These are phyloP conservation scores for Ophiodon elongatus DNA, from an alignment of 2,113 vertebrate genomes.

Conservation along the genomic window DNA sequence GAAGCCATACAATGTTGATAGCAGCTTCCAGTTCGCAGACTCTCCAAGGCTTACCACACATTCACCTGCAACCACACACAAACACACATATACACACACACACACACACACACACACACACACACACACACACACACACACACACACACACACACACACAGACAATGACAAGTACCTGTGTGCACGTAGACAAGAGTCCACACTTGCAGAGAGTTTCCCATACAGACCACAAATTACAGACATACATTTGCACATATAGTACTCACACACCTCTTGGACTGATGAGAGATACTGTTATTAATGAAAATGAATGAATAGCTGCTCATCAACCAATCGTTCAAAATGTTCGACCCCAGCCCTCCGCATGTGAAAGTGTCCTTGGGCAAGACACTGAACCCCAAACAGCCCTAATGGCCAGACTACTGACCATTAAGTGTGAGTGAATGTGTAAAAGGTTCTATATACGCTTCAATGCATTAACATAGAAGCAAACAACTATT, in stretches of 20 bases:
- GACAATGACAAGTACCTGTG: neutral
- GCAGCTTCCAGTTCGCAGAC: slow-evolving; percentile 33
- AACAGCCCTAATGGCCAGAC: neutral
- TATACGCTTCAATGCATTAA: neutral
- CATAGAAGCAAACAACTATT: neutral
- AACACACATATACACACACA: slow-evolving; percentile 3
- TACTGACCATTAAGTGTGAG: neutral
- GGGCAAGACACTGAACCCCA: neutral
- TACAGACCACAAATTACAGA: slow-evolving; percentile 17
- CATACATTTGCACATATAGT: slow-evolving; percentile 13
- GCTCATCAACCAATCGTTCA: neutral
- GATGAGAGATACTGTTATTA: slow-evolving; percentile 54
- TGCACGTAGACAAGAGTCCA: slow-evolving; percentile 1
- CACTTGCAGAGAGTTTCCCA: slow-evolving; percentile 21
- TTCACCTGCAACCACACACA: slow-evolving; percentile 17
- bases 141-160: slow-evolving; percentile 11
- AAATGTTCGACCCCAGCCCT: neutral
- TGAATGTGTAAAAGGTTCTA: neutral
- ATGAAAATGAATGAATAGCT: slow-evolving; percentile 17
- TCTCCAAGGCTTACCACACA: slow-evolving; percentile 43
- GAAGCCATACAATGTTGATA: slow-evolving; percentile 69
- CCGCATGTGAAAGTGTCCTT: neutral
- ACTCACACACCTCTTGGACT: slow-evolving; percentile 15
- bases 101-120: slow-evolving; percentile 8
- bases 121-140: slow-evolving; percentile 4